Evolutionary conservation across 92 coral and sea anemone species (phyloP).

Genomic region (Ricordea florida): DNA sequence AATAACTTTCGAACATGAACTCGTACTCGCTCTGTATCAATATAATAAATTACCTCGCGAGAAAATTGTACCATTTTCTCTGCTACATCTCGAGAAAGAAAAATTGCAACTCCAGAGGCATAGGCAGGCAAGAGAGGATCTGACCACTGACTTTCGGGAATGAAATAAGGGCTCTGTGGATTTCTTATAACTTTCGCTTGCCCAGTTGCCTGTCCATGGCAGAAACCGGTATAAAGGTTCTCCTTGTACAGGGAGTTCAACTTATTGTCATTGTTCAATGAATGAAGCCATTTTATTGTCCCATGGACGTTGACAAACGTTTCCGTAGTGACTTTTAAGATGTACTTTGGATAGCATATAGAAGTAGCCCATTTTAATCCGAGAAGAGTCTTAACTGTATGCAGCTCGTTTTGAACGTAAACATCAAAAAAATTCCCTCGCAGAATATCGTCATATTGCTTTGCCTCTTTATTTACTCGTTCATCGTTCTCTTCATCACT

Average conservation of each 20-base stretch:
- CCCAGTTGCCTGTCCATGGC: constrained; percentile 55
- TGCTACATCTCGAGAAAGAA: constrained; percentile 71
- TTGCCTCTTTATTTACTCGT: constrained; percentile 68
- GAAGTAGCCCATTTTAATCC: constrained; percentile 80
- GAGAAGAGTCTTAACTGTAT: constrained; percentile 67
- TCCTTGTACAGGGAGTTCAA: not conserved
- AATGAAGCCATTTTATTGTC: constrained; percentile 45
- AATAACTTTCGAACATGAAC: no score
- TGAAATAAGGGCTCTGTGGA: constrained; percentile 71
- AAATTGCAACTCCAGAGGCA: constrained; percentile 74
- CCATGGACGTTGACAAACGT: constrained; percentile 74
- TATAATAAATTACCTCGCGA: constrained; percentile 68
- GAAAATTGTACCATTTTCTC: constrained; percentile 17
- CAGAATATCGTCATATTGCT: constrained; percentile 57
- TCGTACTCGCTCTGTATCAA: no score
- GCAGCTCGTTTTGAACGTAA: constrained; percentile 72
- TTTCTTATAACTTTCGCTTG: constrained; percentile 68
- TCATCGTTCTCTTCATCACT: constrained; percentile 69
- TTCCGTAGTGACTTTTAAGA: constrained; percentile 60
- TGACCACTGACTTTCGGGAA: constrained; percentile 68
- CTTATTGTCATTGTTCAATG: constrained; percentile 12
- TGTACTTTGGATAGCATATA: constrained; percentile 55
- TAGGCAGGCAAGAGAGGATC: constrained; percentile 63
- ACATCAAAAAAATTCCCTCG: constrained; percentile 72
- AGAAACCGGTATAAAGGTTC: constrained; percentile 77